These are phyloP conservation scores for Drosophila austrosaltans DNA, from an alignment of 2,888 invertebrate species.

Conservation along the genomic window DNA sequence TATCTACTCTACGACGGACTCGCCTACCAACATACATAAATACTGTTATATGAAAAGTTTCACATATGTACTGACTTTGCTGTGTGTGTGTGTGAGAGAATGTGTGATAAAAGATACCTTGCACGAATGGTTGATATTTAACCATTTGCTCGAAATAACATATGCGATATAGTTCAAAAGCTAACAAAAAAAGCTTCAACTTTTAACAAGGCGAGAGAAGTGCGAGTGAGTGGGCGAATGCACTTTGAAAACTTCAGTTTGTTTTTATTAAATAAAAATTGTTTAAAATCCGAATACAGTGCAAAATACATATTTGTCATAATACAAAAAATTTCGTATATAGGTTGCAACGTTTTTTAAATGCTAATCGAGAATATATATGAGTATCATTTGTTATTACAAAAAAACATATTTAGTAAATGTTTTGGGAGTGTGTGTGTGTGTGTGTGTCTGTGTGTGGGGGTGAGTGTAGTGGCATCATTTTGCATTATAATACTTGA, in stretches of 20 bases:
- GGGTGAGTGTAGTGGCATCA: constrained; percentile 47
- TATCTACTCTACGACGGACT: constrained; percentile 34
- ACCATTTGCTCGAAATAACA: background rate
- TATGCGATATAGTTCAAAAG: constrained; percentile 28
- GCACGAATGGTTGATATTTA: constrained; percentile 6
- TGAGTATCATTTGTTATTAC: constrained; percentile 81
- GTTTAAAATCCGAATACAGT: constrained; percentile 7
- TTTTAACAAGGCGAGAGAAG: background rate
- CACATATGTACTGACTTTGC: background rate
- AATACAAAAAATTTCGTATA: constrained; percentile 41
- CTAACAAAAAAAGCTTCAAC: constrained; percentile 24
- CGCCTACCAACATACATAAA: constrained; percentile 9
- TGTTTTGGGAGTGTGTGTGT: constrained; percentile 32
- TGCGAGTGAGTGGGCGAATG: background rate
- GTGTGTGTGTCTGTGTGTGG: background rate
- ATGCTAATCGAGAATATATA: constrained; percentile 73
- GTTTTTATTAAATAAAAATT: constrained; percentile 8
- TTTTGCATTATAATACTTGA: constrained; percentile 65
- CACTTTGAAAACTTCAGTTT: background rate
- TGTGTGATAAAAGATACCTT: constrained; percentile 38
- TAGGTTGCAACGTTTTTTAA: constrained; percentile 37
- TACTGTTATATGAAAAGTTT: background rate
- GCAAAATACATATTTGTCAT: constrained; percentile 55
- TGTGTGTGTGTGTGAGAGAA: constrained; percentile 15
- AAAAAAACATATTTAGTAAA: constrained; percentile 50